phyloP scores from a whole-genome alignment of 2,888 invertebrate genomes.

The Xylocampa areola region DNA sequence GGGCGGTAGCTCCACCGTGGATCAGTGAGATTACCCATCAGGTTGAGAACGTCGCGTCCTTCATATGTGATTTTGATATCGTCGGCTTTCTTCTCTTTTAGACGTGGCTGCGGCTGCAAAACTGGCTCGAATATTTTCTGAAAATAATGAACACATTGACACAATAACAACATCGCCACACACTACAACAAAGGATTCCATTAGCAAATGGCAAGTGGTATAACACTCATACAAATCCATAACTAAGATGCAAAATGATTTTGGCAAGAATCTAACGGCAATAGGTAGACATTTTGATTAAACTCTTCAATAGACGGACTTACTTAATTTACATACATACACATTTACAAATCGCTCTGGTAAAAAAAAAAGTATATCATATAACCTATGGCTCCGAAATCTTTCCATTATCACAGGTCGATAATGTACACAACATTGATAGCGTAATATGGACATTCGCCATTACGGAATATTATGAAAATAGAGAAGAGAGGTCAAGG shows the following conservation, averaged over 20 bases:
- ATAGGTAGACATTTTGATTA: conserved; percentile 49
- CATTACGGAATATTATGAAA: conserved; percentile 90
- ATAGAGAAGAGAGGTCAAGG: conserved; percentile 90
- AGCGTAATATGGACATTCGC: conserved; percentile 84
- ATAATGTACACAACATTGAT: conserved; percentile 81
- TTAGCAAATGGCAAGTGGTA: background rate
- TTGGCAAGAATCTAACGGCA: conserved; percentile 48
- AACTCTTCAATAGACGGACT: no score
- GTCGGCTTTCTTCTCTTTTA: conserved; percentile 76
- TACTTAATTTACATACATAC: no score
- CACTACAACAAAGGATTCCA: conserved; percentile 4
- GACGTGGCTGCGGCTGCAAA: conserved; percentile 84
- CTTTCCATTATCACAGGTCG: conserved; percentile 78
- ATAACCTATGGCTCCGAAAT: conserved; percentile 62
- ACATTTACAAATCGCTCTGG: conserved; percentile 22
- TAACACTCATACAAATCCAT: conserved; percentile 8
- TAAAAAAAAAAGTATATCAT: conserved; percentile 13
- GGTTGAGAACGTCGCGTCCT: conserved; percentile 90
- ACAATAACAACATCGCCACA: conserved; percentile 16
- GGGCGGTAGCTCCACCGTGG: conserved; percentile 89
- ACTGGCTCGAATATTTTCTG: conserved; percentile 86
- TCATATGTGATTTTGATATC: conserved; percentile 84
- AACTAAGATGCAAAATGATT: conserved; percentile 41
- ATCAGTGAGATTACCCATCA: conserved; percentile 88
- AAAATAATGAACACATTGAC: conserved; percentile 59